Base-by-base conservation (phyloP, 2,888 invertebrate species). In the Corbicula japonica region DNA sequence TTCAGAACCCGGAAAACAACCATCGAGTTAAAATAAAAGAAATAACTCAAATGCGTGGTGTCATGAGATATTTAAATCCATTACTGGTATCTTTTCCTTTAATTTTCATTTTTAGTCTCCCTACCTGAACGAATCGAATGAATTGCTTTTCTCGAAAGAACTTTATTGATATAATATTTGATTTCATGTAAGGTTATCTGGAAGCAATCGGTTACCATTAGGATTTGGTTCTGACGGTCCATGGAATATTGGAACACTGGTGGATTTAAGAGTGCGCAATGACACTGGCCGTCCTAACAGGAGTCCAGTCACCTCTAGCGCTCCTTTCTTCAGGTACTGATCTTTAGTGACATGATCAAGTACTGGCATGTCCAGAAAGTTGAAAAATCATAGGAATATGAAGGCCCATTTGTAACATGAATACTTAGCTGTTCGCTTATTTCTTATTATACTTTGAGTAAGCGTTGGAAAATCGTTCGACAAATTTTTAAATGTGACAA, bases 211-310 rank as follows among this genome's bases (percentile, higher is more conserved):
- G 71, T 44, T 71, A 52, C 44, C 62, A 10, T 34, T 71, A 6
- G 62, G 60, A 2, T 71, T 34, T 18, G 71, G 71, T 4, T 18
- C n/a, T 12, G 63, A 50, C 8, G 63, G 63, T 1, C 30, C 34
- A 2, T 73, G 63, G 73, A 58, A 56, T 44, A 46, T 73, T 26
- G 58, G 50, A 38, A 58, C 73, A 10, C 18, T 5, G 1, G 18
- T 73, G 5, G 63, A 73, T 30, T 23, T 65, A n/a, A 54, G 73
- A 15, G 23, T 21, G 28, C 56, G 73, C 21, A 73, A 50, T 46
- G 73, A 73, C 34, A 65, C 73, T 1, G 58, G 48, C 5, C n/a
- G 18, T 10, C 73, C 73, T 12, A 73, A 73, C 56, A 73, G 41
- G 18, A 73, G 73, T 28, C 73, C 73, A 0, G 65, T 73, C 5